Evolutionary conservation across 2,888 invertebrate genomes (phyloP), one percentile per base, ranked within the genome.

Genomic region (Lacanobia wlatinum): DNA sequence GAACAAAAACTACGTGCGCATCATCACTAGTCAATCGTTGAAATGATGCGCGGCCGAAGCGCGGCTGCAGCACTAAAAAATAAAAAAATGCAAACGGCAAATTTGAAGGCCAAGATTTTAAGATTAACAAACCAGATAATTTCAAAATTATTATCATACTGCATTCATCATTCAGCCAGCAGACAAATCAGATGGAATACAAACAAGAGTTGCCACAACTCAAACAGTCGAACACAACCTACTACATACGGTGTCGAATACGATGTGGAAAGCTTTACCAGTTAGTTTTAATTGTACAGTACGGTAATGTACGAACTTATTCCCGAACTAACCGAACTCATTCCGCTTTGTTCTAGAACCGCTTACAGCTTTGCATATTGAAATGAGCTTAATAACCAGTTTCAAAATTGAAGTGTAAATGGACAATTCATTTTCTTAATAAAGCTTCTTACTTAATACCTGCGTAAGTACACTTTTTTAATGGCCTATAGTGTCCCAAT

Each of bases 241-340:
- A 23, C 28, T 46, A 34, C 34, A 0, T 34, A 43, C 23, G 0
- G 4, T 48, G 0, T 23, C 40, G n/a, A 61, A 50, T 34, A 48
- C 40, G n/a, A 50, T 55, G 18, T 23, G 5, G 16, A 55, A 68
- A 61, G n/a, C 16, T 48, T 18, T 3, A 6, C 14, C 21, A 38
- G 16, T 18, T 59, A 48, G 59, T 73, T 74, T 67, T 48, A 75
- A 48, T 74, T 46, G 38, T 21, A 52, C 66, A 8, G n/a, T 18
- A 38, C 23, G 9, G 3, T 34, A 59, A 14, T 38, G 18, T 18
- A 12, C 4, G 5, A 63, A 71, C n/a, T 48, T 48, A 63, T 10
- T 23, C 9, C 1, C 5, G 28, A 38, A 50, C 12, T 8, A 40
- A 43, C 14, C 28, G 28, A 71, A 72, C 53, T 40, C n/a, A 28